Conservation (phyloP, 2,797 vertebrate genomes). For the Otolemur crassicaudatus region DNA sequence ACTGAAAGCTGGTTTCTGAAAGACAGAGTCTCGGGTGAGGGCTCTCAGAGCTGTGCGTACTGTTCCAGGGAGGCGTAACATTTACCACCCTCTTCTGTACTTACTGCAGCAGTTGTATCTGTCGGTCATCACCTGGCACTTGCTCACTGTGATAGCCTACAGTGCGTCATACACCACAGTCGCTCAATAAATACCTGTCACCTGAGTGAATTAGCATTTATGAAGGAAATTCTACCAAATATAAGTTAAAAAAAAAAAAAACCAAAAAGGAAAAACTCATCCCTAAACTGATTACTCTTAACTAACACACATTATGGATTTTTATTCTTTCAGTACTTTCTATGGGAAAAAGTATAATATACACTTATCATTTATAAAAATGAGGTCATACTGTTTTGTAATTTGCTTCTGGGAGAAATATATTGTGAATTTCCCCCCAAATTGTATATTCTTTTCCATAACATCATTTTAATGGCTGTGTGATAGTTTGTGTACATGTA, state of each 20-base stretch:
- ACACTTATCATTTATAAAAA: conserved; percentile 34
- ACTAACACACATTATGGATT: not conserved
- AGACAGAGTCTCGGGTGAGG: not conserved
- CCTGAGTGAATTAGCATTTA: not conserved
- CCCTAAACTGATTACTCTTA: not conserved
- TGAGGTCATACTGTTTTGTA: not conserved
- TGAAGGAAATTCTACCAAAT: not conserved
- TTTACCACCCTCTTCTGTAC: not conserved
- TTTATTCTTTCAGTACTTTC: not conserved
- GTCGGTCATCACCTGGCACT: not conserved
- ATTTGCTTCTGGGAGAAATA: conserved; percentile 45
- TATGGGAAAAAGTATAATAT: not conserved
- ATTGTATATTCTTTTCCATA: conserved; percentile 13
- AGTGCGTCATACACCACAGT: not conserved
- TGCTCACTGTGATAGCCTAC: not conserved
- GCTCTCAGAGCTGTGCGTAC: not conserved
- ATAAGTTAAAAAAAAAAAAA: not conserved
- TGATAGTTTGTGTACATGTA: not conserved
- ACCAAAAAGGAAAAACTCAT: not conserved
- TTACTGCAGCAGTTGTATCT: not conserved
- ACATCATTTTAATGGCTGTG: conserved; percentile 19
- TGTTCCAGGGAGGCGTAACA: not conserved
- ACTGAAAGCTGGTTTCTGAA: not conserved
- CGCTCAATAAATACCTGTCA: not conserved
- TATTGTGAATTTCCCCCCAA: not conserved